Percentiles rank a stretch among this genome's conserved stretches.
These are phyloP conservation scores for Poeciliopsis paucimaculata DNA, from an alignment of 2,797 vertebrate genomes.

Conservation along the genomic window DNA sequence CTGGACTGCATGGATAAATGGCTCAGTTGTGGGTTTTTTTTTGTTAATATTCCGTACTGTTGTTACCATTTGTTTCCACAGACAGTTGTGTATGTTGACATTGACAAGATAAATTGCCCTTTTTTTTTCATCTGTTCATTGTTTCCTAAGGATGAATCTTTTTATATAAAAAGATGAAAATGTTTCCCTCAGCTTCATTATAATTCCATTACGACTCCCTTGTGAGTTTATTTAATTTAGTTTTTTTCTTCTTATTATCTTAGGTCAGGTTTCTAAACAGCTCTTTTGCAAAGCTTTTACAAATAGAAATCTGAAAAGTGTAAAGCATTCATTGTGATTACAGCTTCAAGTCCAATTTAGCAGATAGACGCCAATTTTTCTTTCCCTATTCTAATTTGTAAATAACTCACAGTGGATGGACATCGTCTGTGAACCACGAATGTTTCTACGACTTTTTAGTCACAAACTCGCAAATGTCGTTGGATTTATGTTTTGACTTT, in stretches of 20 bases:
- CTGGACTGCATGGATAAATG: slow-evolving; percentile 18
- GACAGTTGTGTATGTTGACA: slow-evolving; percentile 6
- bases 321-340: not conserved
- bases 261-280: not conserved
- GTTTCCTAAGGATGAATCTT: not conserved
- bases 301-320: not conserved
- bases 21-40: slow-evolving; percentile 1
- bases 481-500: not conserved
- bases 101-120: not conserved
- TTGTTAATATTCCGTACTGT: slow-evolving; percentile 14
- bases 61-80: not conserved
- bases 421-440: not conserved
- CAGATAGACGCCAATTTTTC: not conserved
- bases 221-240: not conserved
- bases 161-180: not conserved
- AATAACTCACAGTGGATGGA: not conserved
- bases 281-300: not conserved
- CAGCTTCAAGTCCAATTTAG: not conserved
- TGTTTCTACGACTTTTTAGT: not conserved
- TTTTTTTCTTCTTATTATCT: not conserved
- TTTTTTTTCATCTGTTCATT: not conserved
- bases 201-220: not conserved
- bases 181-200: not conserved
- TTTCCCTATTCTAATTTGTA: not conserved
- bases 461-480: not conserved